These are phyloP conservation scores for Anguilla rostrata DNA, from an alignment of 2,113 vertebrate genomes.

Conservation along the genomic window DNA sequence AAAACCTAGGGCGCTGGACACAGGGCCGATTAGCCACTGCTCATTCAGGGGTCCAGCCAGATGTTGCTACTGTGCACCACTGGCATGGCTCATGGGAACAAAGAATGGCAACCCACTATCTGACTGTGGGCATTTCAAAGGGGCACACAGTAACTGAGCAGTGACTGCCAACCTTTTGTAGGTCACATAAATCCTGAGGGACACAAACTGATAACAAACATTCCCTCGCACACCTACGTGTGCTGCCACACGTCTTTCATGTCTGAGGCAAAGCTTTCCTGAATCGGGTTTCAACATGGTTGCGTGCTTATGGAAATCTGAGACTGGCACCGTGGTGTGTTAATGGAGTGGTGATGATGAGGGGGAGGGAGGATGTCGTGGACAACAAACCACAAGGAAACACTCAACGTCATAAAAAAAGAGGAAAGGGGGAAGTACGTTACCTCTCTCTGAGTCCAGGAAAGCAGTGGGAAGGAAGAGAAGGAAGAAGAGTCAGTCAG, in stretches of 20 bases:
- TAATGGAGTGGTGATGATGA: not conserved
- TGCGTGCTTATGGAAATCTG: not conserved
- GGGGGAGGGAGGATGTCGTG: not conserved
- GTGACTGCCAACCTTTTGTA: not conserved
- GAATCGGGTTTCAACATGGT: not conserved
- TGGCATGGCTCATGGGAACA: not conserved
- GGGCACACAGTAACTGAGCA: not conserved
- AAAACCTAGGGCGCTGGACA: not conserved
- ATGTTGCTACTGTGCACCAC: not conserved
- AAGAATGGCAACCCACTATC: not conserved
- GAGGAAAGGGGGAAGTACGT: slow-evolving; percentile 46
- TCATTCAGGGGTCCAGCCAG: not conserved
- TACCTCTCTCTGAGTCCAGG: slow-evolving; percentile 84
- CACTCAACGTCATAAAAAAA: not conserved
- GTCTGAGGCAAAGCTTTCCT: too few relatives aligned
- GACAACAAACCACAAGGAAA: not conserved
- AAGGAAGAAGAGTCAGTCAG: slow-evolving; percentile 24
- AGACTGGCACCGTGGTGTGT: not conserved
- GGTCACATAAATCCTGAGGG: not conserved
- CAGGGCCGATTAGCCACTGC: not conserved
- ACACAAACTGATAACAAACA: not conserved
- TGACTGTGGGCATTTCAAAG: not conserved
- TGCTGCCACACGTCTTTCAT: too few relatives aligned
- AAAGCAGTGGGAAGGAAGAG: slow-evolving; percentile 63
- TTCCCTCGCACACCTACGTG: not conserved